A percentile compares a stretch with the other conserved stretches of the same genome.
Conservation (phyloP, 23 tunicate species). For the Phallusia fumigata region DNA sequence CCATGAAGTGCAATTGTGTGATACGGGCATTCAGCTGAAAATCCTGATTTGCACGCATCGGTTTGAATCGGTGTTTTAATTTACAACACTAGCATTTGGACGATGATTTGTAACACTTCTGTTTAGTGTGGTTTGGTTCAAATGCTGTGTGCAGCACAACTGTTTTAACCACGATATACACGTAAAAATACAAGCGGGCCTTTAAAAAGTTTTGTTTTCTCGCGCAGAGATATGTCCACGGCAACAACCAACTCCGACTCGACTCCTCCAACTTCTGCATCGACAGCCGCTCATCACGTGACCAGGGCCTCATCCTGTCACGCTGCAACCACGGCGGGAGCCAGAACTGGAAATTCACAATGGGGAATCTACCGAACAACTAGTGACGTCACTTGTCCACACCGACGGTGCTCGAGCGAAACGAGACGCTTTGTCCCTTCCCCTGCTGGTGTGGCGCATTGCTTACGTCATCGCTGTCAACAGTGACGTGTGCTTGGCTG, state of each 20-base stretch:
- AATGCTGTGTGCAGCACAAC: no score
- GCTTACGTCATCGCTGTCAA: background rate
- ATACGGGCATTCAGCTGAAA: no score
- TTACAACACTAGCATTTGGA: no score
- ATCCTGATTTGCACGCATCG: no score
- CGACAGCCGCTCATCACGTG: slow-evolving; percentile 40
- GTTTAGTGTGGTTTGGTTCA: no score
- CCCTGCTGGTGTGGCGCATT: background rate
- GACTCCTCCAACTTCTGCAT: slow-evolving; percentile 39
- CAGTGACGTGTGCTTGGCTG: background rate
- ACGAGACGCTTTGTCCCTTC: background rate
- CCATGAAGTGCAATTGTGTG: no score
- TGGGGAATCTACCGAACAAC: slow-evolving; percentile 20
- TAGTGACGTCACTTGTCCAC: background rate
- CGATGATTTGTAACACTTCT: no score
- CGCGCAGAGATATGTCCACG: slow-evolving; percentile 29
- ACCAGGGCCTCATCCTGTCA: slow-evolving; percentile 39
- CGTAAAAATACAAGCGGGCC: no score
- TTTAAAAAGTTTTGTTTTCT: background rate
- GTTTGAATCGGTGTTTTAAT: no score
- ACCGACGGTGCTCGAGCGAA: background rate
- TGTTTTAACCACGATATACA: no score
- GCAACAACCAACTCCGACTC: slow-evolving; percentile 46
- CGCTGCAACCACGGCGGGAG: slow-evolving; percentile 46
- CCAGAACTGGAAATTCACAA: slow-evolving; percentile 66